These are phyloP conservation scores for Eudorcas thomsonii DNA, from an alignment of 2,113 vertebrate species.

Conservation along the genomic window DNA sequence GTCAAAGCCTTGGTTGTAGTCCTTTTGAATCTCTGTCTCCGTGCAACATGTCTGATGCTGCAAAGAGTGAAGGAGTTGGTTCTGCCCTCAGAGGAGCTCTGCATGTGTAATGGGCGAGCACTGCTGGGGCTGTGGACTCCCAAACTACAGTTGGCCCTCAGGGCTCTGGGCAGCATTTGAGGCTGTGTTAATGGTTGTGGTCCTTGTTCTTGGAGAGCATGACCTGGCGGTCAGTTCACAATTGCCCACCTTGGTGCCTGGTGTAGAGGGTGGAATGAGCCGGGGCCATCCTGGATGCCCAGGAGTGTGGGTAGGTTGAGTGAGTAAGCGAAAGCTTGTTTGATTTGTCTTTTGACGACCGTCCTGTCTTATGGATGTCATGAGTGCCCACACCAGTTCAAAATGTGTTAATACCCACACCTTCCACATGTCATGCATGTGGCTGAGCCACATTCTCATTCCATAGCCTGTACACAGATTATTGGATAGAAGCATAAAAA, in stretches of 20 bases:
- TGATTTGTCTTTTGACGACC: not conserved
- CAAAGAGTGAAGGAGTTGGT: not conserved
- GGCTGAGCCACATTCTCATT: not conserved
- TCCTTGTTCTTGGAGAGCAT: not conserved
- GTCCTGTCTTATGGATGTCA: not conserved
- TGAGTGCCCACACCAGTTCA: not conserved
- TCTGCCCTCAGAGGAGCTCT: too few species aligned
- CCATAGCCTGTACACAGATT: not conserved
- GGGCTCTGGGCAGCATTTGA: not conserved
- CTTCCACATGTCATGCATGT: not conserved
- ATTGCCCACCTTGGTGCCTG: not conserved
- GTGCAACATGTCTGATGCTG: not conserved
- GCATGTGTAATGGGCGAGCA: rapidly evolving
- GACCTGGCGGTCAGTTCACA: too few species aligned
- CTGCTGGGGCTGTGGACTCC: not conserved
- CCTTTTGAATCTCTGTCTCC: not conserved
- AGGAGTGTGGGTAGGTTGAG: not conserved
- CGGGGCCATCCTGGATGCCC: not conserved
- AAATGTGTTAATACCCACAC: not conserved
- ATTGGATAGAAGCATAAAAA: not conserved
- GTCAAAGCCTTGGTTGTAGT: not conserved
- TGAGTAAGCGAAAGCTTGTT: not conserved
- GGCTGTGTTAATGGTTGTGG: not conserved
- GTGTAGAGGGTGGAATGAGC: not conserved
- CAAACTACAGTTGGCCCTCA: not conserved